Evolutionary conservation across 2,797 vertebrate species (phyloP).

Genomic region (Hippocampus kuda): DNA sequence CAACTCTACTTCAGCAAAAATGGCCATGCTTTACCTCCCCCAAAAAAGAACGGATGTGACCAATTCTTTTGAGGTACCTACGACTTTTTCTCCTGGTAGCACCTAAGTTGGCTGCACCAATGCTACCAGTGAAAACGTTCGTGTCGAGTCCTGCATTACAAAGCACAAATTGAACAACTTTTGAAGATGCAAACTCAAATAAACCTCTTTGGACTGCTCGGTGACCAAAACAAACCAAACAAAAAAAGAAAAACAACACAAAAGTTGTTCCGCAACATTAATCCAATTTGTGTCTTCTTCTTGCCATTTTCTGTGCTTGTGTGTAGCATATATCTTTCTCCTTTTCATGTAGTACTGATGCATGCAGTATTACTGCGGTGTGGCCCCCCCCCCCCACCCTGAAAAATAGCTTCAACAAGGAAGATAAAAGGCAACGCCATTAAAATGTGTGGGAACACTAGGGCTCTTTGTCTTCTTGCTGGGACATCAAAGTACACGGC

Average conservation of each 20-base stretch:
- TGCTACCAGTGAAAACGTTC: too few species aligned
- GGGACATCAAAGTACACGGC: conserved; percentile 53
- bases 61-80: too few species aligned
- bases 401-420: conserved; percentile 22
- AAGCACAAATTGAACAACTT: too few species aligned
- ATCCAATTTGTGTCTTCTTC: not conserved
- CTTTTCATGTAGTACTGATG: conserved; percentile 12
- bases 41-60: too few species aligned
- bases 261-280: not conserved
- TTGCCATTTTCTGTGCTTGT: not conserved
- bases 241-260: not conserved
- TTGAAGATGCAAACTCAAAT: not conserved
- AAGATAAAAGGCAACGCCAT: conserved; percentile 43
- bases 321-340: not conserved
- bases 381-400: not conserved
- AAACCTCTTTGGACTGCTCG: not conserved
- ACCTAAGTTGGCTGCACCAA: too few species aligned
- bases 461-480: conserved; percentile 38
- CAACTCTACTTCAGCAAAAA: too few species aligned
- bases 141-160: too few species aligned
- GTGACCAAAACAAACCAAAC: not conserved
- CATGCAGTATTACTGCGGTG: conserved; percentile 10
- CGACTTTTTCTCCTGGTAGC: too few species aligned
- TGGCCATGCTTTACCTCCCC: too few species aligned
- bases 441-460: conserved; percentile 40